Evolutionary conservation across 2,113 vertebrate genomes (phyloP).

Genomic region (Eulacestoma nigropectus): DNA sequence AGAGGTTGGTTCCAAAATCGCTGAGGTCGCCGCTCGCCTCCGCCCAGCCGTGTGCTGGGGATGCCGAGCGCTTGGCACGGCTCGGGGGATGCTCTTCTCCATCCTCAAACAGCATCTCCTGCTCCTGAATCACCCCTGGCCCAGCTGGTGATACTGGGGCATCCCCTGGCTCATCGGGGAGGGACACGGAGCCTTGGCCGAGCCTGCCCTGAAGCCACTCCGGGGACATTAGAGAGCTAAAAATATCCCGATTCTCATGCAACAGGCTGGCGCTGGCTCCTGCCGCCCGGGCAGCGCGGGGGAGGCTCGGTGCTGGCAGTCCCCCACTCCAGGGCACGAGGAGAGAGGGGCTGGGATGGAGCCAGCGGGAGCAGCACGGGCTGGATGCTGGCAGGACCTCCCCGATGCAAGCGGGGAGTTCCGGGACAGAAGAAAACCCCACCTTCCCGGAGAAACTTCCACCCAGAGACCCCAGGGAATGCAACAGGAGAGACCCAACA

Average conservation of each 20-base stretch:
- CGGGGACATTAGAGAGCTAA: conserved; percentile 1
- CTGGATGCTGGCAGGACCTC: neutral
- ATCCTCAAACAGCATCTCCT: neutral
- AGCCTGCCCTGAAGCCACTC: neutral
- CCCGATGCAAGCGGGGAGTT: neutral
- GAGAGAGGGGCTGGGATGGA: neutral
- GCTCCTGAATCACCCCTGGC: neutral
- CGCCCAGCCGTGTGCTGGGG: neutral
- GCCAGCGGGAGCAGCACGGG: neutral
- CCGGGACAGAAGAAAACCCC: neutral
- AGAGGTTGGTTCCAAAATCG: neutral
- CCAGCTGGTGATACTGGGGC: fast-evolving
- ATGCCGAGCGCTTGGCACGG: fast-evolving
- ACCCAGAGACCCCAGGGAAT: fast-evolving
- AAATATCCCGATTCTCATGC: conserved; percentile 20
- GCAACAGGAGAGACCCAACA: neutral
- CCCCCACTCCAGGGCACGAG: fast-evolving
- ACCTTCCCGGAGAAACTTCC: fast-evolving
- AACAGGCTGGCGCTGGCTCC: conserved; percentile 10
- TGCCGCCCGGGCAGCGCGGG: neutral
- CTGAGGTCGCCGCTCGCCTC: neutral
- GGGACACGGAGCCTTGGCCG: neutral
- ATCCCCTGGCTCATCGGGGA: neutral
- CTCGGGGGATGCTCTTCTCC: neutral
- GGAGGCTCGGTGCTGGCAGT: neutral